Evolutionary conservation across 2,797 vertebrate genomes (phyloP), one percentile per base, ranked within the genome.

Genomic region (Dipus sagitta): DNA sequence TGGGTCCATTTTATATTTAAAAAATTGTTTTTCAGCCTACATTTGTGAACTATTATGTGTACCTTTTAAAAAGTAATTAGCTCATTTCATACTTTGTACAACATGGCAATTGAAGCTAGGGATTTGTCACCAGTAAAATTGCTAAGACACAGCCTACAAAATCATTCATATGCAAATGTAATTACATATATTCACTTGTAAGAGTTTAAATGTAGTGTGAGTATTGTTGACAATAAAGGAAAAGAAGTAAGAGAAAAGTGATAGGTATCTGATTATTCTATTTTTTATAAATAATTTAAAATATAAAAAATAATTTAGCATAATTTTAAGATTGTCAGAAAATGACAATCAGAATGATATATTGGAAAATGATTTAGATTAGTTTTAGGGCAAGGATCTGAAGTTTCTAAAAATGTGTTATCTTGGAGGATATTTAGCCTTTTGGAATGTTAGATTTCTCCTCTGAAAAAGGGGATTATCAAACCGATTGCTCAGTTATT

Each of bases 301-400:
- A 32, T 65, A 42, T 89, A 60, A 92, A 94, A 14, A 75, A 90
- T 70, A 62, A 54, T 64, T 95, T 47, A 38, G 24, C 86, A 72
- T 93, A 82, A 81, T 87, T 92, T 58, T 74, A n/a, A 17, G 28
- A 90, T 77, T 92, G 76, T 92, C 87, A 93, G 64, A 93, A 96
- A 86, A 83, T 93, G 91, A 77, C 79, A 92, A 88, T 90, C 60
- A 90, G 21, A 68, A 83, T 93, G 82, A 91, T 83, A 86, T 65
- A 86, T 12, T 83, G 10, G 58, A 65, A 94, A 93, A 42, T 90
- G 52, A 92, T 93, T 92, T 92, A 84, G 58, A 80, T 86, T 88
- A 30, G 20, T 32, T 86, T 14, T 18, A 52, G 4, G 82, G 23
- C n/a, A 38, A 68, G 52, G 13, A 28, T 86, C 26, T 13, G 18